Evolutionary conservation across 2,113 vertebrate genomes (phyloP).

Genomic region (Vidua chalybeata): DNA sequence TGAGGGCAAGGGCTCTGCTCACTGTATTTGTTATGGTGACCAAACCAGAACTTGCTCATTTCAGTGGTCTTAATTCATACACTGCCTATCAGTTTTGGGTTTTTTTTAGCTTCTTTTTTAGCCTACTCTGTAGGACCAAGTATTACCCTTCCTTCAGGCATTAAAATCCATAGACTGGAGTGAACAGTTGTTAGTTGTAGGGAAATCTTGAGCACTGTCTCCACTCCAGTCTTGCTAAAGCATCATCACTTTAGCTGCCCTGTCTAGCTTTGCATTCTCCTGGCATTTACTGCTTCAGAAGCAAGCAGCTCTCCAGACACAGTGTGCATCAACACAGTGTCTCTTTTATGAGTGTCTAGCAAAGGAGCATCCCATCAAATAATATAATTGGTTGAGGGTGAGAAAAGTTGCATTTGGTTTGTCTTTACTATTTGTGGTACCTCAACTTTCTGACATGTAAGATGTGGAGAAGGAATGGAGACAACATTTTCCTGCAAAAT

Average conservation of each 20-base stretch:
- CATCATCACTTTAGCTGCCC: neutral
- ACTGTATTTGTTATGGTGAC: neutral
- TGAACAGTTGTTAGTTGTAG: neutral
- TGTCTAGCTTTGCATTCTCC: neutral
- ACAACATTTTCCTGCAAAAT: neutral
- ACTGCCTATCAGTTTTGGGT: neutral
- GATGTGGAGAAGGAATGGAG: neutral
- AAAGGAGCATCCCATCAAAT: neutral
- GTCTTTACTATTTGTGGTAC: neutral
- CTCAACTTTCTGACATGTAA: neutral
- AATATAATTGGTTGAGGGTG: neutral
- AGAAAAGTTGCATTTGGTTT: neutral
- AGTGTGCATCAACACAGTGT: neutral
- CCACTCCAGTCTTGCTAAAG: neutral
- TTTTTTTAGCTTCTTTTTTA: neutral
- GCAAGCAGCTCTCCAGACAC: neutral
- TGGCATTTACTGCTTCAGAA: neutral
- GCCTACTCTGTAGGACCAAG: neutral
- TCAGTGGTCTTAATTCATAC: neutral
- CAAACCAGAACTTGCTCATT: neutral
- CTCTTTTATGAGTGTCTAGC: neutral
- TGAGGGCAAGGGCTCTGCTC: neutral
- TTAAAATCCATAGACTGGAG: neutral
- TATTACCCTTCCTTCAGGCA: neutral
- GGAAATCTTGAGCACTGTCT: neutral